Base-by-base conservation (phyloP, 2,797 vertebrate genomes). In the Miichthys miiuy region DNA sequence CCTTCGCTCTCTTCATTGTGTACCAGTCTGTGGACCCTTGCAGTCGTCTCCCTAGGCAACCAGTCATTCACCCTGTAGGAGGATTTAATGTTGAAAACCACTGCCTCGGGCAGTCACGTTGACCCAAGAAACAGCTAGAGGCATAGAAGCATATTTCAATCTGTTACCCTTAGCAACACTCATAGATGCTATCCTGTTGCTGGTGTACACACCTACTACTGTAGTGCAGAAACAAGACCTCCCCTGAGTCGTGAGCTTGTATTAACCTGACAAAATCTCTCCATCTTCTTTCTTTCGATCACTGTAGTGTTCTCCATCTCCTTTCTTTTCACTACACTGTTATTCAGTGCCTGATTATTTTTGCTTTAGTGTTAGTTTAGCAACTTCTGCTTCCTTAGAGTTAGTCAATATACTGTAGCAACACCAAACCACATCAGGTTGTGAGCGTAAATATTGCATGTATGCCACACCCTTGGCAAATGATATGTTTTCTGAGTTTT, bases 61-160 rank as follows among this genome's bases (percentile, higher is more conserved):
- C 77, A 77, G 65, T 81, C 74, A 73, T 81, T 84, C 72, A 77
- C 64, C 75, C 81, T 76, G 81, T 72, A 79, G 84, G 75, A 86
- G 69, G 81, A 79, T 82, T 89, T 86, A 79, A 83, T 79, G 72
- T 71, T 81, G 68, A 86, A 90, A 83, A 79, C 74, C 41, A 73
- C 72, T 16, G 54, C 86, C 84, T 76, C 74, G 66, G 80, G 85
- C 86, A 79, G 83, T 62, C 51, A 57, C 30, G 21, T 20, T 86
- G 81, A 87, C 83, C 79, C 1, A 12, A 78, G 71, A 52, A 77
- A 23, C 67, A 85, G 77, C 87, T 79, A 27, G 63, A 89, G 85
- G 88, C 75, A 73, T 66, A 76, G 70, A 61, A 81, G 69, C 58
- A 77, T 78, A 75, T 81, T 86, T 88, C 62, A 64, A 84, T 87